A percentile compares a stretch with the other conserved stretches of the same genome.
phyloP scores from a whole-genome alignment of 2,113 vertebrate species.

The Columba livia region DNA sequence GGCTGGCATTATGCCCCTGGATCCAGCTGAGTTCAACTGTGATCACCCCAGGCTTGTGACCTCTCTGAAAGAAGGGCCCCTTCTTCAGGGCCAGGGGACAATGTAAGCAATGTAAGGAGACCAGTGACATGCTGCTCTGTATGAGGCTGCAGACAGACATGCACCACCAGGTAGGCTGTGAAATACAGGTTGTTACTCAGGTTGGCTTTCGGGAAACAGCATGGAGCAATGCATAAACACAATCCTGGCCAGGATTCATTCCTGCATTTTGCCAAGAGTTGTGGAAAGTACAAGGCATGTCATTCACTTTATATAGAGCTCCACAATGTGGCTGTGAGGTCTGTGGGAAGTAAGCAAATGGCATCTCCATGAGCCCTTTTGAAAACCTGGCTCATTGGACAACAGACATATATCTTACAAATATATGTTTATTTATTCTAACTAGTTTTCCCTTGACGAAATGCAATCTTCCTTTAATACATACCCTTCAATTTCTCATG shows the following conservation, averaged over 20 bases:
- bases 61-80: rapidly evolving
- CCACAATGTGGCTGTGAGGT: neutral
- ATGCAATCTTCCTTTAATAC: neutral
- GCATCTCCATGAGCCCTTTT: neutral
- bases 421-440: neutral
- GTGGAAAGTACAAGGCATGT: neutral
- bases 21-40: neutral
- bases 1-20: neutral
- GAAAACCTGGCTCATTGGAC: neutral
- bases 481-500: neutral
- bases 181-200: neutral
- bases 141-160: rapidly evolving
- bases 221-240: neutral
- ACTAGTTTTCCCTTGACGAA: neutral
- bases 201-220: neutral
- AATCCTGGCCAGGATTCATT: neutral
- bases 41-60: neutral
- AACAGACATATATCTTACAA: neutral
- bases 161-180: neutral
- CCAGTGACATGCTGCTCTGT: neutral
- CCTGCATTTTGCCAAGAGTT: neutral
- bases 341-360: neutral
- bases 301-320: neutral
- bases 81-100: neutral
- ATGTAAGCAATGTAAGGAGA: neutral